Evolutionary conservation across 2,888 invertebrate genomes (phyloP), one percentile per base, ranked within the genome.

Genomic region (Oxyteleia sp.): DNA sequence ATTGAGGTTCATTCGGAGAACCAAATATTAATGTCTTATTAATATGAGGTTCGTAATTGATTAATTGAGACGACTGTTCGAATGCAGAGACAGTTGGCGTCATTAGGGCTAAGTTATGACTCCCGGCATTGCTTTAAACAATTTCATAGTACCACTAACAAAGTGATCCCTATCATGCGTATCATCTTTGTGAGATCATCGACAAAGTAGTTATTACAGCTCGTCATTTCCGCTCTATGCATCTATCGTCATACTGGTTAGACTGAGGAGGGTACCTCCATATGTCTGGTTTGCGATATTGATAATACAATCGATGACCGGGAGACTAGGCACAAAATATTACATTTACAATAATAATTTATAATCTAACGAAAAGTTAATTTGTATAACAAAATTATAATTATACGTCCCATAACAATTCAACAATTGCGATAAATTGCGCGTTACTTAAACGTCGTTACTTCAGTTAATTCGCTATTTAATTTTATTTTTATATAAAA

Each of bases 131-230:
- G 71, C 84, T 86, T 86, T 85, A 86, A 88, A 87, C 85, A 87
- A 88, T 88, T 88, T 84, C 79, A 82, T 82, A 83, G 61, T 75
- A 51, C 57, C 18, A 59, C 71, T 71, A 35, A 83, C 78, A 78
- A 84, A 84, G 79, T 74, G 75, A 85, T 84, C 81, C 82, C 84
- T 88, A 87, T 88, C 86, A 64, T 64, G 79, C 86, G 84, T 85
- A 88, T 87, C 87, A 87, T 89, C 87, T 87, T 76, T 79, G 82
- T 88, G 87, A 88, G 87, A 87, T 88, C 86, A 88, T 89, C 85
- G 87, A 83, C 83, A 84, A 76, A 81, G 51, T 85, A 68, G 81
- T 81, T 84, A 86, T 87, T 87, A 86, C 57, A 76, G 80, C 85
- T 83, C 66, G 87, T 87, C 87, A 85, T 88, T 89, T 89, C 88